These are phyloP conservation scores for Sinocyclocheilus grahami DNA, from an alignment of 2,113 vertebrate genomes.

Conservation along the genomic window DNA sequence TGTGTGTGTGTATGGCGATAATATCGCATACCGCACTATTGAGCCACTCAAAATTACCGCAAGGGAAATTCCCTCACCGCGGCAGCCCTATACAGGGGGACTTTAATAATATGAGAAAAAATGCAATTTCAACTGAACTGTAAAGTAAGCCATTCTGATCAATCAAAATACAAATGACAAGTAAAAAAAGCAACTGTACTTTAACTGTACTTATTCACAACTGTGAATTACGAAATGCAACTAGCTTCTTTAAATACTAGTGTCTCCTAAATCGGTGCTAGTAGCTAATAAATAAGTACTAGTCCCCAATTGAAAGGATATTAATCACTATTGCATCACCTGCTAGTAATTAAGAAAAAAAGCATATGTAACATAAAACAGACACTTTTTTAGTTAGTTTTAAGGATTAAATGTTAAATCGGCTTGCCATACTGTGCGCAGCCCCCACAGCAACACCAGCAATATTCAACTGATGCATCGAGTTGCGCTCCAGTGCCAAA, in stretches of 20 bases:
- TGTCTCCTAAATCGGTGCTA: neutral
- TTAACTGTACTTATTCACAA: no score
- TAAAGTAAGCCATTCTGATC: neutral
- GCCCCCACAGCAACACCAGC: conserved; percentile 42
- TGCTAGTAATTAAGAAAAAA: neutral
- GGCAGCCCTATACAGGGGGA: no score
- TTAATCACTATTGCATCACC: neutral
- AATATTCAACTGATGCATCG: conserved; percentile 35
- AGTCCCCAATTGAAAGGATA: no score
- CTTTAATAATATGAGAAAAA: neutral
- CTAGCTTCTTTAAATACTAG: neutral
- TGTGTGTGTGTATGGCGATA: no score
- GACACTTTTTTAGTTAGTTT: neutral
- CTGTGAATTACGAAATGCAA: neutral
- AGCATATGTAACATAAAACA: neutral
- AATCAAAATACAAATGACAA: neutral
- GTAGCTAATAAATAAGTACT: neutral
- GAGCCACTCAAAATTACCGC: no score
- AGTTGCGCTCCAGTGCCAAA: conserved; percentile 15
- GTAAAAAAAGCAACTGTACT: neutral
- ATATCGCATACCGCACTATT: no score
- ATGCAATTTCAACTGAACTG: neutral
- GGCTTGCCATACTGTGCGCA: conserved; percentile 32
- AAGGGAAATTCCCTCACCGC: no score
- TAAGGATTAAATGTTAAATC: neutral